Conservation (phyloP, 2,797 vertebrate genomes). For the Hephaestus fuliginosus region DNA sequence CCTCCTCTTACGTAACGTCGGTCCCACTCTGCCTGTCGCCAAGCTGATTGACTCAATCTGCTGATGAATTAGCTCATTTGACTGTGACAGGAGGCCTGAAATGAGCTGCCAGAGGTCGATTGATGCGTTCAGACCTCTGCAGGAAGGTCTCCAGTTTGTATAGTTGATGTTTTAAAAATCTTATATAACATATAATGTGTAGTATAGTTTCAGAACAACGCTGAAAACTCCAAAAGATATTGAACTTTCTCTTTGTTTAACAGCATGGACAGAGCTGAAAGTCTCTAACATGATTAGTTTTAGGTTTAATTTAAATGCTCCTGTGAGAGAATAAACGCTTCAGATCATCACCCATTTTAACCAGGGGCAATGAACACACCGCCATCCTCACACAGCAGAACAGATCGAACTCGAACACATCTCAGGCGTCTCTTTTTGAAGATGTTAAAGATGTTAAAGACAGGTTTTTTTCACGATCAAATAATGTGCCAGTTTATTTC, state of each 20-base stretch:
- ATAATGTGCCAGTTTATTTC: no score
- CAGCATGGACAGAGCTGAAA: no score
- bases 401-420: no score
- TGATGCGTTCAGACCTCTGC: neutral
- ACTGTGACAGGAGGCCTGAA: neutral
- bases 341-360: neutral
- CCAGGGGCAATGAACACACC: neutral
- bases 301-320: neutral
- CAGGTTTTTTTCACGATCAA: no score
- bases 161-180: neutral
- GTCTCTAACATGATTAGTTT: no score
- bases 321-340: neutral
- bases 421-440: no score
- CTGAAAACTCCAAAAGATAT: no score
- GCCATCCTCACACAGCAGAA: neutral
- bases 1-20: conserved; percentile 8
- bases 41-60: neutral
- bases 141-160: neutral
- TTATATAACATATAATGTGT: neutral
- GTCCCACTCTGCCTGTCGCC: conserved; percentile 1
- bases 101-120: neutral
- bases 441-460: no score
- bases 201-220: no score
- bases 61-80: conserved; percentile 24
- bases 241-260: no score